These are phyloP conservation scores for Anastrepha ludens DNA, from an alignment of 1,140 invertebrate genomes.

Conservation along the genomic window DNA sequence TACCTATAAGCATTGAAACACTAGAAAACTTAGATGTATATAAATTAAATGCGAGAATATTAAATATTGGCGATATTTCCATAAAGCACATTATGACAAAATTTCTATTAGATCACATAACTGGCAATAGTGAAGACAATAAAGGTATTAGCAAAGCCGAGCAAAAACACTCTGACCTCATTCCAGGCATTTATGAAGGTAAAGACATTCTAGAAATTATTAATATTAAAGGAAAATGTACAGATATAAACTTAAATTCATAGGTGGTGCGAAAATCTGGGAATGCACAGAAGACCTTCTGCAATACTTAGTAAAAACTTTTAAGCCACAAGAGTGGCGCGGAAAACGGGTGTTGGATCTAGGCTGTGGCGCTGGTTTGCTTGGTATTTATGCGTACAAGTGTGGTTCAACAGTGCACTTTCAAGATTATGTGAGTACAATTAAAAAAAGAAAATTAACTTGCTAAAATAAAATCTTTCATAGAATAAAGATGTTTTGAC, in stretches of 20 bases:
- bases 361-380: slow-evolving; percentile 89
- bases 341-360: slow-evolving; percentile 83
- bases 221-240: slow-evolving; percentile 13
- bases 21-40: slow-evolving; percentile 71
- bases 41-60: slow-evolving; percentile 66
- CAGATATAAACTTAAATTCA: slow-evolving; percentile 60
- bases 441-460: neutral
- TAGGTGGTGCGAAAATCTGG: slow-evolving; percentile 92
- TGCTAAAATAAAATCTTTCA: slow-evolving; percentile 1
- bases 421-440: slow-evolving; percentile 90
- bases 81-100: slow-evolving; percentile 66
- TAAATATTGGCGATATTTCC: slow-evolving; percentile 56
- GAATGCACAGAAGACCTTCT: slow-evolving; percentile 88
- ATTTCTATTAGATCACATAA: slow-evolving; percentile 65
- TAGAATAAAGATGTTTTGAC: slow-evolving; percentile 70
- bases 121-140: slow-evolving; percentile 67
- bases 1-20: slow-evolving; percentile 57
- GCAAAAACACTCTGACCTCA: slow-evolving; percentile 82
- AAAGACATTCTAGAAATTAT: slow-evolving; percentile 53
- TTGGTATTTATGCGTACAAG: slow-evolving; percentile 83
- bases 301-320: slow-evolving; percentile 77
- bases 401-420: slow-evolving; percentile 84
- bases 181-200: slow-evolving; percentile 85
- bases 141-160: slow-evolving; percentile 78
- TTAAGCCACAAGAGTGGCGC: slow-evolving; percentile 58